Evolutionary conservation across 2,113 vertebrate genomes (phyloP).

Genomic region (Corydoras maculifer): DNA sequence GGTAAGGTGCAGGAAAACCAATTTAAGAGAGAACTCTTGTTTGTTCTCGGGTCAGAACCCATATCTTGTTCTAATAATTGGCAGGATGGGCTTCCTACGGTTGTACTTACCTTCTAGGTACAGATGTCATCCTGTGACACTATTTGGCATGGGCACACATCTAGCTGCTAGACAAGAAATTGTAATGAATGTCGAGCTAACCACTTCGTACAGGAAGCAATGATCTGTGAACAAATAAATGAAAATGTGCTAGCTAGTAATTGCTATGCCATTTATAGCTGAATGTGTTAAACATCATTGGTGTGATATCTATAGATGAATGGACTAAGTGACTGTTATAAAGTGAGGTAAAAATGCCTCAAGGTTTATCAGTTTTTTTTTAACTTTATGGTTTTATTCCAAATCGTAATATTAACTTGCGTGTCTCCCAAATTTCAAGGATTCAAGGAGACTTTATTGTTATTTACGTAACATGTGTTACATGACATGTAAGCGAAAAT

Average conservation of each 20-base stretch:
- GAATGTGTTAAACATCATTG: neutral
- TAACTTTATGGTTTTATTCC: no score
- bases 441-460: no score
- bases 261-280: neutral
- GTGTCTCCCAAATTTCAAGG: no score
- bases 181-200: neutral
- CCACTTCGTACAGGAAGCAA: conserved; percentile 14
- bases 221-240: neutral
- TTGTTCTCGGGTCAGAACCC: conserved; percentile 15
- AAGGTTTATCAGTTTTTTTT: no score
- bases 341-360: neutral
- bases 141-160: neutral
- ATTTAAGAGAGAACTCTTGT: neutral
- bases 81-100: neutral
- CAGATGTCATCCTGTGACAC: conserved; percentile 22
- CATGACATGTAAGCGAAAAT: no score
- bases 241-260: neutral
- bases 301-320: neutral
- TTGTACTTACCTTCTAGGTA: neutral
- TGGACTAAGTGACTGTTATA: neutral
- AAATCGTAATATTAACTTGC: no score
- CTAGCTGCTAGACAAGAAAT: conserved; percentile 10
- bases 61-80: conserved; percentile 19
- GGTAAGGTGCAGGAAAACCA: no score
- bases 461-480: no score